Evolutionary conservation across 1,140 invertebrate genomes (phyloP).

Genomic region (Sitodiplosis mosellana): DNA sequence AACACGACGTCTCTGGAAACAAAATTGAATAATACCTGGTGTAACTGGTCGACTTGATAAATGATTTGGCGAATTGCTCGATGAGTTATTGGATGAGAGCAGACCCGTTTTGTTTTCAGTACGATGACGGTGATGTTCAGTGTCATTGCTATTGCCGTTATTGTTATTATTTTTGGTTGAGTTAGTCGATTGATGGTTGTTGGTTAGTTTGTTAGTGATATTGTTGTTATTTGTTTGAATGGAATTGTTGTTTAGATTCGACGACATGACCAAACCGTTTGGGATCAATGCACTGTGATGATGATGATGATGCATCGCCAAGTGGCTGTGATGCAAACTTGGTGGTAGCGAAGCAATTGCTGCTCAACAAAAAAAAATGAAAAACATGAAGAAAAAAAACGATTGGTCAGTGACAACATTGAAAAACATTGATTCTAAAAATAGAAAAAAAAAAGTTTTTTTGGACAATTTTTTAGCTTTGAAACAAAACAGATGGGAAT

Average conservation of each 20-base stretch:
- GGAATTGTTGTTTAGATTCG: neutral
- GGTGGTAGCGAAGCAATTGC: constrained; percentile 17
- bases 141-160: too few relatives aligned
- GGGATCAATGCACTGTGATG: neutral
- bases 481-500: too few relatives aligned
- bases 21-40: neutral
- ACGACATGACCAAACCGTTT: neutral
- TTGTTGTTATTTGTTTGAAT: neutral
- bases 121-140: too few relatives aligned
- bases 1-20: neutral
- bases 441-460: too few relatives aligned
- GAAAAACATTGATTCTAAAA: neutral
- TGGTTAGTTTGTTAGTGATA: neutral
- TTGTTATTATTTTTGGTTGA: neutral
- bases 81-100: constrained; percentile 2
- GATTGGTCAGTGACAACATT: neutral
- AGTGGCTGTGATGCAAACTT: constrained; percentile 20
- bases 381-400: too few relatives aligned
- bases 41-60: neutral
- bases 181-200: neutral
- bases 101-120: too few relatives aligned
- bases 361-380: constrained; percentile 4
- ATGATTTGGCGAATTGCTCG: constrained; percentile 5
- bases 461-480: too few relatives aligned
- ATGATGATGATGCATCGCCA: constrained; percentile 7